Base-by-base conservation (phyloP, 1,140 invertebrate species). In the Mya arenaria region DNA sequence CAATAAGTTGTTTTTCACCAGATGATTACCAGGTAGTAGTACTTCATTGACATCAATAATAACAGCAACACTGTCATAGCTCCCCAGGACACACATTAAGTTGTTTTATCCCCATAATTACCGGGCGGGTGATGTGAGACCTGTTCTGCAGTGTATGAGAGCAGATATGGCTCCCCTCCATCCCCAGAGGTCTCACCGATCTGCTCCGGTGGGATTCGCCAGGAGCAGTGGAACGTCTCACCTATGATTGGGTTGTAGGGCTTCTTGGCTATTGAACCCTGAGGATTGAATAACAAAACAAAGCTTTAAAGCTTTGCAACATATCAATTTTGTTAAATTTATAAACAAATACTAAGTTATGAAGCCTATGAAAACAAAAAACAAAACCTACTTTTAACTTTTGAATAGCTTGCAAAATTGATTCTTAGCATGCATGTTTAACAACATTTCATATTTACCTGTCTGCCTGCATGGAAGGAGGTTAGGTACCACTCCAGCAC, bases 61-160 rank as follows among this genome's bases (percentile, higher is more conserved):
- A n/a, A n/a, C n/a, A n/a, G n/a, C n/a, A n/a, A n/a, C n/a, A n/a
- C n/a, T n/a, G n/a, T n/a, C n/a, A n/a, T n/a, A n/a, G n/a, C n/a
- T n/a, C n/a, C n/a, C n/a, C n/a, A n/a, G n/a, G n/a, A n/a, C n/a
- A n/a, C n/a, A n/a, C n/a, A n/a, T n/a, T n/a, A n/a, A n/a, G n/a
- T n/a, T n/a, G n/a, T n/a, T n/a, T n/a, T 66, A 17, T 66, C 1
- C n/a, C 92, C 39, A 30, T n/a, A n/a, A 8, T 94, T 94, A 97
- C 97, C 96, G 84, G 99, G 99, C 15, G 99, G 99, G 95, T 99
- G 99, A 94, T 99, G 99, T 13, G 98, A 99, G 4, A 99, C 99
- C 94, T 99, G 99, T 93, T 99, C 99, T 2, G 98, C 98, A 80
- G 98, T 95, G 93, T 99, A 99, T 0, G 89, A 91, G 17, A 94